Evolutionary conservation across 2,888 invertebrate species (phyloP), one percentile per base, ranked within the genome.

Genomic region (Apotomis turbidana): DNA sequence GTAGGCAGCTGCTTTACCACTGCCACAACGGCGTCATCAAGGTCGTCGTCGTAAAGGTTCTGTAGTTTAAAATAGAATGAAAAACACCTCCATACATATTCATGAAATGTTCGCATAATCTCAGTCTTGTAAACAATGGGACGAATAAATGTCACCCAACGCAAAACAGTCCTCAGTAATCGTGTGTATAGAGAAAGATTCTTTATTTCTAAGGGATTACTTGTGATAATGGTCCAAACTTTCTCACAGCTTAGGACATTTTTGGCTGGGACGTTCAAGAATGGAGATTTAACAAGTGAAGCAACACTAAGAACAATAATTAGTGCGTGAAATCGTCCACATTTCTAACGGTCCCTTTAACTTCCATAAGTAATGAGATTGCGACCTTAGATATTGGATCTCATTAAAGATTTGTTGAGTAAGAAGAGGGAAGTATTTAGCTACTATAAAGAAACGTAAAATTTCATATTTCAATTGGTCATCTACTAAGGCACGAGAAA

Each of bases 71-170:
- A 68, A 62, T 58, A n/a, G 15, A 59, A 71, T 61, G 68, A 68
- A 68, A 74, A 75, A 68, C 51, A 51, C 51, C 70, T 67, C 70
- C 76, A 80, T 85, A 71, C 80, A 85, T 86, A 83, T 84, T 85
- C 80, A 84, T 80, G 69, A 71, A 68, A 57, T 69, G 74, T 74
- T 79, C 75, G 82, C 80, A 86, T 85, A 85, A 87, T 85, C 84
- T 81, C 73, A 79, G 55, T 66, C 66, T 66, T 46, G 80, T 76
- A 74, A 77, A 81, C 80, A 86, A 85, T 83, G 83, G 81, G 76
- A 75, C 78, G 81, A 54, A 60, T 74, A 59, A 78, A 46, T 36
- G 36, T 54, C 12, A 57, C 27, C 12, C 52, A n/a, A 4, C 41
- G 15, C 15, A 46, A 27, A 66, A 66, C 8, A n/a, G 66, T 27